These are phyloP conservation scores for Dioctria rufipes DNA, from an alignment of 2,888 invertebrate species.

Conservation along the genomic window DNA sequence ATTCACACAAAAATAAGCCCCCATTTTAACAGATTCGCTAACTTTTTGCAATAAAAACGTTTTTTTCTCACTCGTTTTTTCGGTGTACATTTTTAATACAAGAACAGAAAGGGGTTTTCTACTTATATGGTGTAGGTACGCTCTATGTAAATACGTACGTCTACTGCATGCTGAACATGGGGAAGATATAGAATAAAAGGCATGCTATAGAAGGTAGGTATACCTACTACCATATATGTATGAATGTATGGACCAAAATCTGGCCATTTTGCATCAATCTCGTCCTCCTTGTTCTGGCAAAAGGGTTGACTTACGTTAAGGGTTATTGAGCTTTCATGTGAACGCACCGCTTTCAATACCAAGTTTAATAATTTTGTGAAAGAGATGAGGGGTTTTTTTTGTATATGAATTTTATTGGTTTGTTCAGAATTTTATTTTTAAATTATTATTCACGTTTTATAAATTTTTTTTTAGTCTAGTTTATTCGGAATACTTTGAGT, in stretches of 20 bases:
- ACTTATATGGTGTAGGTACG: slow-evolving; percentile 14
- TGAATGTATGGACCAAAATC: no score
- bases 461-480: no score
- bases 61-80: background rate
- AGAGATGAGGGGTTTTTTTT: background rate
- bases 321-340: slow-evolving; percentile 25
- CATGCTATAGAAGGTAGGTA: no score
- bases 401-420: slow-evolving; percentile 12
- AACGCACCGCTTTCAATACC: slow-evolving; percentile 3
- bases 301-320: slow-evolving; percentile 17
- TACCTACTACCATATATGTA: no score
- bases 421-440: background rate
- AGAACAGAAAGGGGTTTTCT: slow-evolving; percentile 29
- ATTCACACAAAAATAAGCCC: slow-evolving; percentile 26
- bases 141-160: no score
- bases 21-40: slow-evolving; percentile 27
- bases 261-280: slow-evolving; percentile 22
- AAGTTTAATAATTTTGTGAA: slow-evolving; percentile 31
- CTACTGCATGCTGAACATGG: no score
- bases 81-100: slow-evolving; percentile 39
- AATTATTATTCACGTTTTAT: no score
- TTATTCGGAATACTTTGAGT: no score
- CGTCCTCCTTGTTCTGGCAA: slow-evolving; percentile 10
- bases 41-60: slow-evolving; percentile 35
- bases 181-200: no score